Evolutionary conservation across 2,113 vertebrate genomes (phyloP), one percentile per base, ranked within the genome.

Genomic region (Tenebrosternarchus preto): DNA sequence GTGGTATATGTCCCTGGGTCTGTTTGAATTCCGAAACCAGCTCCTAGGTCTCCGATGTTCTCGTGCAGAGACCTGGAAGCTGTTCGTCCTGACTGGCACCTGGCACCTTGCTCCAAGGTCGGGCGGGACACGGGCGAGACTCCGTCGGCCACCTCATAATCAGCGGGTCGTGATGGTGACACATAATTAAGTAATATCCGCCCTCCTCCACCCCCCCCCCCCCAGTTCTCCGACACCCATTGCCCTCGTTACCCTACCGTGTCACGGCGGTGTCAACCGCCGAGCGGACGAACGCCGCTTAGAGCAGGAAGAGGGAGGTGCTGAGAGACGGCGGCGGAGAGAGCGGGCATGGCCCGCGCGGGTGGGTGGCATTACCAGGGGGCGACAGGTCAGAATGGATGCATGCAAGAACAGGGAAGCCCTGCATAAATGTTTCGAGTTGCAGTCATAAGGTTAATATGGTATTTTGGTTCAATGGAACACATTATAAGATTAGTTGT

Each of bases 101-200:
- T 84, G 61, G 82, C 83, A 77, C 85, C 85, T 67, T 17, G 25
- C 67, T 83, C 86, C 76, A 87, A 86, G 82, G 57, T 8, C 63
- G 87, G 80, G 71, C 85, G 86, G 84, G 85, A 85, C 71, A 27
- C 73, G 89, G 88, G 88, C 87, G 86, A 77, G 79, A 86, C 85
- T 82, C 89, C n/a, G n/a, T n/a, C n/a, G 80, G 85, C 89, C 3
- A 84, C 82, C 85, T 88, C 33, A 9, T 84, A 91, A 89, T 92
- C 86, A 89, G 79, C 82, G 85, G 87, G 88, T 80, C 80, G 84
- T 86, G 91, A 86, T 86, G 83, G 85, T 16, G 84, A 84, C 87
- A 86, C 83, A 90, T 86, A 46, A 88, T 90, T 85, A 83, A 86
- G 88, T 87, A 87, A 88, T 88, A 89, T 86, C 77, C 80, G 84